Percentiles rank a stretch among this genome's conserved stretches.
Evolutionary conservation across 1,140 invertebrate genomes (phyloP).

Genomic region (Drosophila dunni): DNA sequence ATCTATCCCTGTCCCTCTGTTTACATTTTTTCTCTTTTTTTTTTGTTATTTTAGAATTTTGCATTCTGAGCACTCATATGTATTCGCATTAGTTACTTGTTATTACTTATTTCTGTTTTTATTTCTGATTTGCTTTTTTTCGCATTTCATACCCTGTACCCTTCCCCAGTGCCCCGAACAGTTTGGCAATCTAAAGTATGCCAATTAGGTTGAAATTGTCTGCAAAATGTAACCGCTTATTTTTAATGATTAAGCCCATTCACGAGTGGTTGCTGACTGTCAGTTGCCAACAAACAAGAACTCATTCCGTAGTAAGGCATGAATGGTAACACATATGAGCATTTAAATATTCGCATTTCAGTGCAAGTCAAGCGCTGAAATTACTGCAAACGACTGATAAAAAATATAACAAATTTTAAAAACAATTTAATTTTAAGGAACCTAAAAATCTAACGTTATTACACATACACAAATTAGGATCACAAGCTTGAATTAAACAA

Average conservation of each 20-base stretch:
- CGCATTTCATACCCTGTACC: background rate
- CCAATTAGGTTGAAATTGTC: conserved; percentile 77
- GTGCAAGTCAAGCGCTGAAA: conserved; percentile 14
- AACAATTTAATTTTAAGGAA: too few relatives aligned
- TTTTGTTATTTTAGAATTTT: conserved; percentile 5
- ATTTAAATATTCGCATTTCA: background rate
- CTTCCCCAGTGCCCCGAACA: background rate
- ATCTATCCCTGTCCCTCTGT: background rate
- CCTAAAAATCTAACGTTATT: too few relatives aligned
- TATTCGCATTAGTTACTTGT: conserved; percentile 43
- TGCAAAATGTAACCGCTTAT: conserved; percentile 71
- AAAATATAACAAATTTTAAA: too few relatives aligned
- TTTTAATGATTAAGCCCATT: conserved; percentile 46
- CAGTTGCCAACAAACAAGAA: background rate
- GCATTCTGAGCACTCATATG: conserved; percentile 21
- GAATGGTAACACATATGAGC: background rate
- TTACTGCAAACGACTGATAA: too few relatives aligned
- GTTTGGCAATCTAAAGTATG: conserved; percentile 62
- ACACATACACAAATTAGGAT: too few relatives aligned
- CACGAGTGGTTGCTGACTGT: conserved; percentile 20
- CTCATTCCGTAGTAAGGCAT: background rate
- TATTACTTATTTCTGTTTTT: conserved; percentile 40
- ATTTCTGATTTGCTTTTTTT: conserved; percentile 12
- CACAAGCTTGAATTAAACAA: too few relatives aligned
- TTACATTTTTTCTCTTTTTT: conserved; percentile 7